These are phyloP conservation scores for Melanerpes formicivorus DNA, from an alignment of 2,113 vertebrate species.

Conservation along the genomic window DNA sequence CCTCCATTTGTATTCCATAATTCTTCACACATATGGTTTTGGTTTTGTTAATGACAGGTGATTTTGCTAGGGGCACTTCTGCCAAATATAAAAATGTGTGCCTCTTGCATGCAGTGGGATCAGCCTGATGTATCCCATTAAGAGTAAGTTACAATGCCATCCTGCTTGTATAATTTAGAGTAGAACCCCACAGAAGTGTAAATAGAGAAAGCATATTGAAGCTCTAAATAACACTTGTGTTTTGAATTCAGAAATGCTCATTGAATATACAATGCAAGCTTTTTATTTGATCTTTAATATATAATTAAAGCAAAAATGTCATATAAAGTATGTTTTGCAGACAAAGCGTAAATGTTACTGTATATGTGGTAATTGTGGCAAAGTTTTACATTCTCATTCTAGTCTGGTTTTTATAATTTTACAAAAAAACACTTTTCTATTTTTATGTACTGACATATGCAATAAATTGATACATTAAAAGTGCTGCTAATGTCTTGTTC, in stretches of 20 bases:
- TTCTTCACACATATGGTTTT: not conserved
- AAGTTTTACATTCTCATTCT: constrained; percentile 72
- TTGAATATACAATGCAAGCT: constrained; percentile 51
- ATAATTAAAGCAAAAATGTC: constrained; percentile 15
- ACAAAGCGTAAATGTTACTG: constrained; percentile 61
- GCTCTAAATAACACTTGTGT: constrained; percentile 31
- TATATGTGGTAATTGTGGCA: constrained; percentile 62
- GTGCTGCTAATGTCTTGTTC: constrained; percentile 61
- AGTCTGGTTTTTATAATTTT: constrained; percentile 74
- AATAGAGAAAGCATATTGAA: constrained; percentile 28
- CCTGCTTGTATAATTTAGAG: constrained; percentile 56
- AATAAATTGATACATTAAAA: constrained; percentile 89
- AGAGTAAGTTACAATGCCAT: constrained; percentile 38
- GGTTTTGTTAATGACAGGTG: not conserved
- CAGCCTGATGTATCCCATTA: constrained; percentile 22
- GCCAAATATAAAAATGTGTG: constrained; percentile 52
- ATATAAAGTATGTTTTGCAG: constrained; percentile 56
- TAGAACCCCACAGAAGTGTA: not conserved
- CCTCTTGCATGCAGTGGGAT: constrained; percentile 34
- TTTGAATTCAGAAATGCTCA: constrained; percentile 52
- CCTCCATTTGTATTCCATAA: constrained; percentile 71
- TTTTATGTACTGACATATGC: constrained; percentile 91
- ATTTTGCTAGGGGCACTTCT: constrained; percentile 41
- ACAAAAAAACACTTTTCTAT: constrained; percentile 83
- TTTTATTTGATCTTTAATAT: constrained; percentile 12